Conservation (phyloP, 2,113 vertebrate species). For the Epinephelus lanceolatus region DNA sequence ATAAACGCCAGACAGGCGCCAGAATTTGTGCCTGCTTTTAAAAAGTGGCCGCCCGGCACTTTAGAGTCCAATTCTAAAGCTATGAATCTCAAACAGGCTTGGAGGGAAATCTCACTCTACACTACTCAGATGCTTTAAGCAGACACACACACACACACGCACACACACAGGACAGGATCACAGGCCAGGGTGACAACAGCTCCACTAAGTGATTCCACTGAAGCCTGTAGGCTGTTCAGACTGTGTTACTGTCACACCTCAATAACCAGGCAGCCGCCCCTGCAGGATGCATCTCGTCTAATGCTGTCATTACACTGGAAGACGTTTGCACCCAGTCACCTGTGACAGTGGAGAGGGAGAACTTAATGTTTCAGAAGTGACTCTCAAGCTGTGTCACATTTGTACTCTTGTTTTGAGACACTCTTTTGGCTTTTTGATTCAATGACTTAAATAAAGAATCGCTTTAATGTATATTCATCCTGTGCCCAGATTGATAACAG, state of each 20-base stretch:
- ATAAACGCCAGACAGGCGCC: constrained; percentile 43
- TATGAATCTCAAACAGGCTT: constrained; percentile 76
- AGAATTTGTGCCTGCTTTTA: constrained; percentile 57
- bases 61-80: constrained; percentile 72
- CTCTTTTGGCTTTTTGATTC: no score
- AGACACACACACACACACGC: constrained; percentile 28
- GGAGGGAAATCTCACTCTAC: constrained; percentile 56
- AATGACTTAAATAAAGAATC: no score
- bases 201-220: constrained; percentile 56
- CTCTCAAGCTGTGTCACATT: not conserved
- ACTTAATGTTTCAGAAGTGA: not conserved
- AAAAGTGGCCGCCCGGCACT: constrained; percentile 54
- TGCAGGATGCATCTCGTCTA: constrained; percentile 6
- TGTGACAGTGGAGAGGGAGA: not conserved
- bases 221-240: constrained; percentile 38
- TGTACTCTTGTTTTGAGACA: not conserved
- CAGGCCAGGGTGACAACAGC: constrained; percentile 42
- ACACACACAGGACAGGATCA: constrained; percentile 41
- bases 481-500: not conserved
- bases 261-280: constrained; percentile 27
- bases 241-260: constrained; percentile 58
- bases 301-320: constrained; percentile 32
- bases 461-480: not conserved
- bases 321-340: not conserved
- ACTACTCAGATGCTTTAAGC: constrained; percentile 42